These are phyloP conservation scores for Chelidonichthys spinosus DNA, from an alignment of 2,797 vertebrate species.

Conservation along the genomic window DNA sequence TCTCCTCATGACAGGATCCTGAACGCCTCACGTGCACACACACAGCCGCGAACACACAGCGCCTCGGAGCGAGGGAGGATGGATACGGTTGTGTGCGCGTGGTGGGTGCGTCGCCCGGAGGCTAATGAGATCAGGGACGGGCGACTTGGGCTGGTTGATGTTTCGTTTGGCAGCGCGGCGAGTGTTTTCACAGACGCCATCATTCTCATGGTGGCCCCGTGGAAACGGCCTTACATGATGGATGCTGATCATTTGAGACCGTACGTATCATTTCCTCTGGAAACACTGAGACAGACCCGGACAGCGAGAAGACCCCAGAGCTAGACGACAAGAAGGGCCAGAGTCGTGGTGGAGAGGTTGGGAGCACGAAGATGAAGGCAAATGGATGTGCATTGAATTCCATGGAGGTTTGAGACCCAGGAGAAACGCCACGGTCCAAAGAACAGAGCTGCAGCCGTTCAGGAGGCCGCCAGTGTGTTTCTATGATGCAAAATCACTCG, in stretches of 20 bases:
- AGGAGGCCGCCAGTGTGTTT: not conserved
- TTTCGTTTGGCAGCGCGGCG: constrained; percentile 25
- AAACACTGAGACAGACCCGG: not conserved
- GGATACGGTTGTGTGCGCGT: constrained; percentile 29
- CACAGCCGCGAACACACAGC: constrained; percentile 5
- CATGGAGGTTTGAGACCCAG: constrained; percentile 38
- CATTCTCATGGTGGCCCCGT: constrained; percentile 19
- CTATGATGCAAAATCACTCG: too few species aligned
- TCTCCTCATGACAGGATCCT: constrained; percentile 55
- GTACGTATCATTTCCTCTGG: constrained; percentile 17
- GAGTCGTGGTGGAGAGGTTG: constrained; percentile 1
- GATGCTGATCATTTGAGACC: constrained; percentile 36
- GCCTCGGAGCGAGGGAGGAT: constrained; percentile 13
- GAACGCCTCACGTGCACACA: not conserved
- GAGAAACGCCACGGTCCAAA: constrained; percentile 26
- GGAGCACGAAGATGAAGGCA: not conserved
- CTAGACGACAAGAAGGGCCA: not conserved
- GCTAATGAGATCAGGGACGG: constrained; percentile 38
- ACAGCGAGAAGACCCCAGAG: not conserved
- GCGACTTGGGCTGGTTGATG: constrained; percentile 18
- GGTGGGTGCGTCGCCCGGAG: constrained; percentile 17
- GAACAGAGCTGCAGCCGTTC: constrained; percentile 13
- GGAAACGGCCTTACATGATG: constrained; percentile 29
- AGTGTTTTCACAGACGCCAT: constrained; percentile 41
- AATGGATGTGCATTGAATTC: constrained; percentile 51